Base-by-base conservation (phyloP, 2,113 vertebrate genomes). In the Podarcis raffonei region DNA sequence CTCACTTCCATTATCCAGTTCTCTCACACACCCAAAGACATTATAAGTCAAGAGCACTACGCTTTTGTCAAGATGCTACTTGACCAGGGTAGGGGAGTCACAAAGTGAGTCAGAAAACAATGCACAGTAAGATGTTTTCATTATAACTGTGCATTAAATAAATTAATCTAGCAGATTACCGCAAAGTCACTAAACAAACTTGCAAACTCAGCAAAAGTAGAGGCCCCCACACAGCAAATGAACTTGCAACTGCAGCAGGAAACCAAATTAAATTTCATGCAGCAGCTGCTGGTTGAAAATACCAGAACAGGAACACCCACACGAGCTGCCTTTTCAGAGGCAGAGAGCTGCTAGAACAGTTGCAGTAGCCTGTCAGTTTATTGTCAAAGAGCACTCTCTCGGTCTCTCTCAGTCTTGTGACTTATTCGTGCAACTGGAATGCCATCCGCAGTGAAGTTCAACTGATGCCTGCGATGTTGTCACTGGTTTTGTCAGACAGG, bases 241-340 rank as follows among this genome's bases (percentile, higher is more conserved):
- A 27, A 90, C 76, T 35, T 93, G 92, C 92, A 94, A 94, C 77
- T 83, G 86, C 92, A 92, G 92, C 92, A 95, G 15, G 88, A 92
- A 93, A 66, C 1, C 53, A 89, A 71, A n/a, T n/a, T 27, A 42
- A 65, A 89, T 22, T 90, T 87, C 83, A 71, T 74, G 88, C 71
- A 87, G 85, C 84, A 87, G 72, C 83, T 80, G 2, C 39, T 91
- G 42, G 74, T 79, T 86, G 39, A 86, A 86, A 65, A 78, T n/a
- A 77, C 39, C 84, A 86, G 78, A 84, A 66, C 84, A 39, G 81
- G 85, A 84, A 57, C 3, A 0, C 81, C 42, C 72, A 57, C 83
- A 83, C 8, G 2, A 48, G 42, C 1, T 66, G 27, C 39, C 39
- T 39, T 30, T 69, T 72, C 74, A 39, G 22, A 20, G 2, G 76